These are phyloP conservation scores for Lapara coniferarum DNA, from an alignment of 2,888 invertebrate genomes.

Conservation along the genomic window DNA sequence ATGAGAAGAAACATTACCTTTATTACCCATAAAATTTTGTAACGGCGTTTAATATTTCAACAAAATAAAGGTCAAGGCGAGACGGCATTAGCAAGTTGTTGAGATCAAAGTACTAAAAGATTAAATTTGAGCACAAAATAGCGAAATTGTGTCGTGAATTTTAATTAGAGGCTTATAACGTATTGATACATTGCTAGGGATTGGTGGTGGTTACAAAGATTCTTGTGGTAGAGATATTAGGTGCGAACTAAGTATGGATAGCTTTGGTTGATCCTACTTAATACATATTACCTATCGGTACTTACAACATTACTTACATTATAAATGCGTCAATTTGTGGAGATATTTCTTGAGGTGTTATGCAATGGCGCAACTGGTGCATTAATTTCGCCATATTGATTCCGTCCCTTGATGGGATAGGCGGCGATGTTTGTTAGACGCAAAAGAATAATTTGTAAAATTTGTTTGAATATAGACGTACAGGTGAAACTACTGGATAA, in stretches of 20 bases:
- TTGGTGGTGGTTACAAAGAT: not conserved
- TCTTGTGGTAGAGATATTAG: not conserved
- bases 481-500: no score
- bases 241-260: not conserved
- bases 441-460: no score
- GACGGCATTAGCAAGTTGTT: constrained; percentile 9
- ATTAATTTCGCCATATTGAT: no score
- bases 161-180: not conserved
- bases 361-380: no score
- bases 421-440: no score
- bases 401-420: no score
- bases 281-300: no score
- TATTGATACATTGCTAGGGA: not conserved
- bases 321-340: no score
- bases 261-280: no score
- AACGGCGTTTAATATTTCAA: constrained; percentile 18
- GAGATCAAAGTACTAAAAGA: constrained; percentile 10
- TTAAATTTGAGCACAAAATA: constrained; percentile 2
- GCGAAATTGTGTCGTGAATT: constrained; percentile 22
- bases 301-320: no score
- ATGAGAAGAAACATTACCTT: constrained; percentile 1
- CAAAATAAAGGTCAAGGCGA: constrained; percentile 18
- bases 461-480: no score
- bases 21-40: constrained; percentile 7
- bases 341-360: no score